Conservation (phyloP, 2,888 invertebrate species). For the Phalera bucephala region DNA sequence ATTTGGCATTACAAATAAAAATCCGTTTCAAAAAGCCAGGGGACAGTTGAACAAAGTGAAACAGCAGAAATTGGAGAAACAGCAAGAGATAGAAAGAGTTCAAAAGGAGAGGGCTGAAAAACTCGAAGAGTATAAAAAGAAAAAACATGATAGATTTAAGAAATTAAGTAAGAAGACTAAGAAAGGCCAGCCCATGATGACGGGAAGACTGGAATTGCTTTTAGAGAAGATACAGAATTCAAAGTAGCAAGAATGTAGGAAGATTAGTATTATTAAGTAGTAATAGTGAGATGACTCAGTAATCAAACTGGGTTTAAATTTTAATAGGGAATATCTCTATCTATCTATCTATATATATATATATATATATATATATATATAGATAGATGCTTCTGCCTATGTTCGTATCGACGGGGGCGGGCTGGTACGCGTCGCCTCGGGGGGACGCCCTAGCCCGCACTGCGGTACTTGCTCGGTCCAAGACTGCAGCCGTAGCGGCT, state of each 20-base stretch:
- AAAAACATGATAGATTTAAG: constrained; percentile 87
- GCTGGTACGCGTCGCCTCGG: too few relatives aligned
- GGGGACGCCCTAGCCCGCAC: too few relatives aligned
- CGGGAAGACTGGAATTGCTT: constrained; percentile 89
- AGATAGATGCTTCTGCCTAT: too few relatives aligned
- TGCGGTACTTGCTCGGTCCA: too few relatives aligned
- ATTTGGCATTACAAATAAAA: constrained; percentile 47
- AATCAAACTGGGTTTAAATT: too few relatives aligned
- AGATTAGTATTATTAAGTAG: too few relatives aligned
- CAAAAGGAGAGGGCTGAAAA: constrained; percentile 85
- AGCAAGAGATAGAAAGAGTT: constrained; percentile 68
- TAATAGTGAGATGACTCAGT: too few relatives aligned
- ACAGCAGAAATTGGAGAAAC: constrained; percentile 78
- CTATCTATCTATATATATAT: too few relatives aligned
- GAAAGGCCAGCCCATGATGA: constrained; percentile 94
- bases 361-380: too few relatives aligned
- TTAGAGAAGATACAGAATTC: constrained; percentile 88
- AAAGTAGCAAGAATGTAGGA: constrained; percentile 20
- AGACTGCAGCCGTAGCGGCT: too few relatives aligned
- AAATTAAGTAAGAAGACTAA: constrained; percentile 89
- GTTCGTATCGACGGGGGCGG: too few relatives aligned
- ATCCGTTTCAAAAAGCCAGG: constrained; percentile 79
- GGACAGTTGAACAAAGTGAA: constrained; percentile 78
- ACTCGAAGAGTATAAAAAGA: constrained; percentile 86
- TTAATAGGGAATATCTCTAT: too few relatives aligned